phyloP scores from a whole-genome alignment of 2,113 vertebrate genomes.

The Dipodomys spectabilis region DNA sequence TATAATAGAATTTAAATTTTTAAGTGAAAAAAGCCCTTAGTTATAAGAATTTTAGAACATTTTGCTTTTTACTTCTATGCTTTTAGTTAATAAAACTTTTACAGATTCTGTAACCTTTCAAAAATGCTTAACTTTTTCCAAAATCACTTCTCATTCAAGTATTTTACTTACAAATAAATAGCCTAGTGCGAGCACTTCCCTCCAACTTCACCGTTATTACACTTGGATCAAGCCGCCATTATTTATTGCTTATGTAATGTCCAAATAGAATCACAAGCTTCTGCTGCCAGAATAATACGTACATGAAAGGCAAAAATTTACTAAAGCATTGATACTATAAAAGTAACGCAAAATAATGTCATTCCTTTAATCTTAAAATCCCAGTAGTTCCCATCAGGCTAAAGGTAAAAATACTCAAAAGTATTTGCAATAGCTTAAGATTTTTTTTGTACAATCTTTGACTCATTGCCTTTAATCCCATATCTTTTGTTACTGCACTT shows the following conservation, averaged over 20 bases:
- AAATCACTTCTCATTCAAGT: neutral
- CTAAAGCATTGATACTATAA: neutral
- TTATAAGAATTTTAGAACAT: neutral
- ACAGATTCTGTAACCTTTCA: neutral
- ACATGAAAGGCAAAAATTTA: neutral
- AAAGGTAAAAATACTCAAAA: neutral
- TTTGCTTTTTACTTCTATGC: neutral
- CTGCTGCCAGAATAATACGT: neutral
- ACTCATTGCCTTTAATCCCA: neutral
- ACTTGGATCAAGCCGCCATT: neutral
- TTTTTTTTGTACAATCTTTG: neutral
- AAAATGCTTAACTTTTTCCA: neutral
- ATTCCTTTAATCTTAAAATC: neutral
- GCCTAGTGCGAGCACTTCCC: neutral
- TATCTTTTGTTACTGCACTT: neutral
- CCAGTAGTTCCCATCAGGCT: too few relatives aligned
- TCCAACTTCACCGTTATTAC: neutral
- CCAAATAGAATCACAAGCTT: neutral
- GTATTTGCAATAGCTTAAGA: neutral
- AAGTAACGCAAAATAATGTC: neutral
- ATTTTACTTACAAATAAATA: neutral
- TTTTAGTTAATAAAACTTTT: constrained; percentile 10
- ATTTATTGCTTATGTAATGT: neutral
- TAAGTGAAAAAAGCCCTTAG: neutral
- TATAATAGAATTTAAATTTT: too few relatives aligned